phyloP scores from a whole-genome alignment of 2,797 vertebrate species.

The Buphagus erythrorhynchus region DNA sequence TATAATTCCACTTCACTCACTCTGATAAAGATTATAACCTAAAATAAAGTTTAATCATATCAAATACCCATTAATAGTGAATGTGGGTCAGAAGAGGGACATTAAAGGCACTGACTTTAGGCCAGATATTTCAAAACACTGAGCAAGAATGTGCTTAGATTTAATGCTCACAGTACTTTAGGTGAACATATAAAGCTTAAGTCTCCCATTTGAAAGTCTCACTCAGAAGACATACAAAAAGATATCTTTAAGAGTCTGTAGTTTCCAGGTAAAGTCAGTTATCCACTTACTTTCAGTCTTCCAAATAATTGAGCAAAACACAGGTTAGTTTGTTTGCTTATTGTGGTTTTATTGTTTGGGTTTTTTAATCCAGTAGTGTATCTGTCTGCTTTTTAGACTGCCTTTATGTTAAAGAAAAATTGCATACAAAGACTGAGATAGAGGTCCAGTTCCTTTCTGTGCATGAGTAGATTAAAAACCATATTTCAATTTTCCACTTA shows the following conservation, averaged over 20 bases:
- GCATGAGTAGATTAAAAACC: neutral
- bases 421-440: neutral
- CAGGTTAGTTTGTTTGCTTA: neutral
- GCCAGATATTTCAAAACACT: neutral
- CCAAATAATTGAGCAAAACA: neutral
- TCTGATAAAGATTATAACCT: neutral
- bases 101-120: neutral
- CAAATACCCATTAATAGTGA: neutral
- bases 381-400: neutral
- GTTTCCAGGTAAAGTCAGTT: neutral
- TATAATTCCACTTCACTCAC: neutral
- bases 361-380: neutral
- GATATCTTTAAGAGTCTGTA: neutral
- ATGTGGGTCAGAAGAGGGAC: neutral
- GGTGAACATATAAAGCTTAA: neutral
- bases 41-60: neutral
- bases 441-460: neutral
- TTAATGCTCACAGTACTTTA: neutral
- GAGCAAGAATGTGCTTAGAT: neutral
- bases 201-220: neutral
- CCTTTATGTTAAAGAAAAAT: neutral
- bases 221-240: neutral
- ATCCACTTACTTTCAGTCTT: neutral
- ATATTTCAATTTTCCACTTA: conserved; percentile 59
- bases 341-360: neutral